Conservation (phyloP, 2,113 vertebrate genomes). For the Bagarius yarrelli region DNA sequence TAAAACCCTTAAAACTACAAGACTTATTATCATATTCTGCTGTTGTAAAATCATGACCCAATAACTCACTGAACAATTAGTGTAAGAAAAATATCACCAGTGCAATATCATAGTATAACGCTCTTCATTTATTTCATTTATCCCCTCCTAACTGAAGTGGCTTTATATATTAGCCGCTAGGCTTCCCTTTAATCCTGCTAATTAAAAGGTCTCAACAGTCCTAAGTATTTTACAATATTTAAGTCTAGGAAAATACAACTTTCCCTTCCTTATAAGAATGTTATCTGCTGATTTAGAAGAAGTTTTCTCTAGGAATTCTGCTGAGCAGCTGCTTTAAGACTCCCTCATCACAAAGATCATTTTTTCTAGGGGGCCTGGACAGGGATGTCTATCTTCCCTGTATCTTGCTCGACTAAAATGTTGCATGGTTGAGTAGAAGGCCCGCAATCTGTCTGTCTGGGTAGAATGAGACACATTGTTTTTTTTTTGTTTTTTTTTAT, state of each 20-base stretch:
- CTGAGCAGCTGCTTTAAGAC: slow-evolving; percentile 64
- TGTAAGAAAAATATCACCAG: neutral
- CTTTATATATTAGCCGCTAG: neutral
- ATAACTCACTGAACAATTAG: neutral
- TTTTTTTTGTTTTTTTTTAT: neutral
- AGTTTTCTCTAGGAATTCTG: slow-evolving; percentile 56
- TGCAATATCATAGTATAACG: neutral
- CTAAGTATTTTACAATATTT: slow-evolving; percentile 2
- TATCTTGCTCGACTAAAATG: slow-evolving; percentile 16
- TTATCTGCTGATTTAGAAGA: slow-evolving; percentile 28
- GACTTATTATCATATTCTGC: neutral
- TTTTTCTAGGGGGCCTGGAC: slow-evolving; percentile 53
- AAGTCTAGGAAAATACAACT: neutral
- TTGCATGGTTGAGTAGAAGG: slow-evolving; percentile 28
- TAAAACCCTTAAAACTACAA: neutral
- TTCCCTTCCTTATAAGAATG: neutral
- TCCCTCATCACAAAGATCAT: slow-evolving; percentile 56
- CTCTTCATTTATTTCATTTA: neutral
- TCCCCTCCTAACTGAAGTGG: neutral
- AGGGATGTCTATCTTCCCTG: slow-evolving; percentile 3
- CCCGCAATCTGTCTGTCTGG: slow-evolving; percentile 13
- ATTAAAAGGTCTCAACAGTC: neutral
- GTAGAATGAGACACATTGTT: neutral
- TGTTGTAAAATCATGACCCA: neutral
- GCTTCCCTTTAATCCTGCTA: neutral